Base-by-base conservation (phyloP, 2,888 invertebrate genomes). In the Netelia inedita region DNA sequence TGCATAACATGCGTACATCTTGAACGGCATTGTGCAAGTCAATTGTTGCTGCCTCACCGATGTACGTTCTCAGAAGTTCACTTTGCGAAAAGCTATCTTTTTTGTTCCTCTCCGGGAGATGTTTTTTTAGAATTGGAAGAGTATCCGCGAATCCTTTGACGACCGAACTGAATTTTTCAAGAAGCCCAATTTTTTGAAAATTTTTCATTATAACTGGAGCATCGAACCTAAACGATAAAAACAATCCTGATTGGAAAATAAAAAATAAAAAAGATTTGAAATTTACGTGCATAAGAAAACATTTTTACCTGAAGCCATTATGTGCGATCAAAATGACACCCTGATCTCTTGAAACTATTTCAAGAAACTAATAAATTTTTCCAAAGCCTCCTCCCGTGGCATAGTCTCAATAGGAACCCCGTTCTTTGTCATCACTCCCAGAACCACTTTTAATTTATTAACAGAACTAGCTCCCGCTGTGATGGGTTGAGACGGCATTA, bases 81-180 rank as follows among this genome's bases (percentile, higher is more conserved):
- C n/a, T n/a, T n/a, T 53, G 53, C n/a, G 53, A 53, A n/a, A 53
- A 53, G n/a, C 53, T 53, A n/a, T n/a, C 14, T 14, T 53, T 53
- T 53, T 14, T 53, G 2, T 53, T 53, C n/a, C 53, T 53, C 6
- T 53, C 53, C 53, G 2, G 2, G 11, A 53, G n/a, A 53, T n/a
- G 11, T 53, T 53, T n/a, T 14, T 5, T 11, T 0, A 53, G 1
- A 3, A 53, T 53, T n/a, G n/a, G 53, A 11, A 53, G 53, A 68
- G 69, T 78, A 41, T 78, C 78, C 2, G 14, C 55, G 46, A 78
- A 78, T 14, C 79, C 55, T 43, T 69, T 41, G 5, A 71, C 79
- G 61, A 71, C 14, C 10, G 63, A 63, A n/a, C 16, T 28, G 43
- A 79, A 55, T 28, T 71, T 63, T 50, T 69, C 63, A 3, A 79